These are phyloP conservation scores for Eucera pruinosa DNA, from an alignment of 2,888 invertebrate genomes.

Conservation along the genomic window DNA sequence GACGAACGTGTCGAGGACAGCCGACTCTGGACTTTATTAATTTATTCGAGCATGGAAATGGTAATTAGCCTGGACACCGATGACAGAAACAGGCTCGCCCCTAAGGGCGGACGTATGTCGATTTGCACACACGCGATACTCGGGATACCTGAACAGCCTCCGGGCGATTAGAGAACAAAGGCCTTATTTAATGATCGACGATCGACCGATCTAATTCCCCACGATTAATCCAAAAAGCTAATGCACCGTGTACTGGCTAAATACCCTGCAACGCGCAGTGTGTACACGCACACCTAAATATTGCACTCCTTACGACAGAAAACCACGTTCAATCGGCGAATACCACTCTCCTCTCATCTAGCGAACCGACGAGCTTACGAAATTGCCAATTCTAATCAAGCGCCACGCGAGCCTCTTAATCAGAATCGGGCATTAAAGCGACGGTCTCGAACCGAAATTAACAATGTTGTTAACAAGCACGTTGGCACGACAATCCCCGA, in stretches of 20 bases:
- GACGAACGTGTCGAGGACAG: constrained; percentile 75
- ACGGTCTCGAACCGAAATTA: constrained; percentile 72
- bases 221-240: constrained; percentile 38
- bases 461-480: constrained; percentile 80
- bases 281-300: neutral
- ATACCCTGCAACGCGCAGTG: neutral
- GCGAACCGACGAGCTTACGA: neutral
- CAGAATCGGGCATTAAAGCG: constrained; percentile 59
- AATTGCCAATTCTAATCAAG: constrained; percentile 71
- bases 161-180: constrained; percentile 44
- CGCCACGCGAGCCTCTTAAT: constrained; percentile 62
- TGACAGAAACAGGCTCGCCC: constrained; percentile 83
- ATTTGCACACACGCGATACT: constrained; percentile 62
- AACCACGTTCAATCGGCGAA: neutral
- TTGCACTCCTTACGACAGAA: neutral
- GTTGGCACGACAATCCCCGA: constrained; percentile 59
- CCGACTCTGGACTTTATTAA: constrained; percentile 81
- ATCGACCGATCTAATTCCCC: constrained; percentile 49
- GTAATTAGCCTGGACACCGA: constrained; percentile 83
- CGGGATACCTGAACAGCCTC: constrained; percentile 57
- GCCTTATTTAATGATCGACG: constrained; percentile 59
- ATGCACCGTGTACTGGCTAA: neutral
- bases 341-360: neutral
- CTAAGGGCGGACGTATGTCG: constrained; percentile 76
- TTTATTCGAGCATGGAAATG: constrained; percentile 83